These are phyloP conservation scores for Sycophaga agraensis DNA, from an alignment of 1,140 invertebrate species.

Conservation along the genomic window DNA sequence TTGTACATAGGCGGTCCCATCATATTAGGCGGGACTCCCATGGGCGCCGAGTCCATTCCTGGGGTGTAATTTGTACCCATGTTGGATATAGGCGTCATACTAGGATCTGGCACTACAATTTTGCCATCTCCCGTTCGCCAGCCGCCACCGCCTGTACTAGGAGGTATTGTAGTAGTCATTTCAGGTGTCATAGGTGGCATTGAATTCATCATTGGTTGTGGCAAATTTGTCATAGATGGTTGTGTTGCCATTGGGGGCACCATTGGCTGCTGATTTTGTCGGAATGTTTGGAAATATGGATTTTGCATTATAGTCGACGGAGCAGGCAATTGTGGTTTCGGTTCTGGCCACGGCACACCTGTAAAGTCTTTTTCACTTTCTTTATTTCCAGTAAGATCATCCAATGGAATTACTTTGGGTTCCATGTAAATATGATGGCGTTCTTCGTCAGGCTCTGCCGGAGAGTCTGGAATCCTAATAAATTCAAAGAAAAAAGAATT, in stretches of 20 bases:
- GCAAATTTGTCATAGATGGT: constrained; percentile 36
- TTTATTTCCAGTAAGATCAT: constrained; percentile 79
- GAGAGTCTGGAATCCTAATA: constrained; percentile 77
- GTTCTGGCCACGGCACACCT: constrained; percentile 77
- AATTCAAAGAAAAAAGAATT: not conserved
- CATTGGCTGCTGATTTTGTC: constrained; percentile 32
- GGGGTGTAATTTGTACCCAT: constrained; percentile 40
- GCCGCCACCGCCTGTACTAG: constrained; percentile 38
- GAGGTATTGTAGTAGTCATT: constrained; percentile 33
- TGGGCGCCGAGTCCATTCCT: constrained; percentile 50
- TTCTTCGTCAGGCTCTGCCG: constrained; percentile 84
- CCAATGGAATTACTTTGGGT: constrained; percentile 81
- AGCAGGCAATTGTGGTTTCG: constrained; percentile 62
- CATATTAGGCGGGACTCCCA: constrained; percentile 47
- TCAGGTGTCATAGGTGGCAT: constrained; percentile 40
- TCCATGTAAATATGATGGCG: constrained; percentile 70
- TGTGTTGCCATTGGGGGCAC: constrained; percentile 28
- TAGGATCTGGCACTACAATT: constrained; percentile 53
- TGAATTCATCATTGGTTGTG: constrained; percentile 47
- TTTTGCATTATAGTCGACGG: constrained; percentile 23
- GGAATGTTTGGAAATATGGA: constrained; percentile 27
- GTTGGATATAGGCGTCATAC: constrained; percentile 46
- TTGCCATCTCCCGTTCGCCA: constrained; percentile 59
- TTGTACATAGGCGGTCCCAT: constrained; percentile 60
- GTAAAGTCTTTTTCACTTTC: constrained; percentile 78